Evolutionary conservation across 2,113 vertebrate genomes (phyloP), one percentile per base, ranked within the genome.

Genomic region (Takifugu bimaculatus): DNA sequence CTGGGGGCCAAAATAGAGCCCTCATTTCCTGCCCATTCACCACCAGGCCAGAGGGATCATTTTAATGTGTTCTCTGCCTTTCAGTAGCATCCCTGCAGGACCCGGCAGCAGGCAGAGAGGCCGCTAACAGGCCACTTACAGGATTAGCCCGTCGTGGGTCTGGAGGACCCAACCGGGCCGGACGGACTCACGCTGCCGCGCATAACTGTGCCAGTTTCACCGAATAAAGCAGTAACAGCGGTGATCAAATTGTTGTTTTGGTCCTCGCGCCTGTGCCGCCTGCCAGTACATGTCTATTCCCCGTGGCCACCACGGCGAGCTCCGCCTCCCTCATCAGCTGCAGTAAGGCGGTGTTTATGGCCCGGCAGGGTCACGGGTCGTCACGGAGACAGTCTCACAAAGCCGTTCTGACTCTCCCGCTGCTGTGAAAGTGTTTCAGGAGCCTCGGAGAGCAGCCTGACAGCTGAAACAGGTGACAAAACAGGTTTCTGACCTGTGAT

Each of bases 51-150:
- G 35, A 39, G 35, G 35, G 35, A 39, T 39, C 35, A 10, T 39
- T 39, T 39, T 2, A 32, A 32, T 32, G 29, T 32, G 29, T 5
- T 32, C 20, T 20, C 29, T 32, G 29, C 29, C 4, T 32, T 32
- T 5, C 29, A 32, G 29, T 6, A 32, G 2, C 60, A 61, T 75
- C 65, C 60, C 62, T 55, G 65, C 61, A 60, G 64, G 54, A 53
- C 51, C 68, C 54, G 66, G 60, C 75, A 39, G 45, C 60, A 57
- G 61, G 20, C 20, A 39, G 60, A 63, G 58, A 63, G 63, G 66
- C 69, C 57, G 65, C 55, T 79, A 81, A 81, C 81, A 58, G 77
- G 57, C 68, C 71, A 78, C 79, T 82, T 79, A 83, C 45, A 66
- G 51, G 72, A 84, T 80, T 81, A 77, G 80, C 83, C 72, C 68